Evolutionary conservation across 2,888 invertebrate genomes (phyloP).

Genomic region (Trachelus iudaicus): DNA sequence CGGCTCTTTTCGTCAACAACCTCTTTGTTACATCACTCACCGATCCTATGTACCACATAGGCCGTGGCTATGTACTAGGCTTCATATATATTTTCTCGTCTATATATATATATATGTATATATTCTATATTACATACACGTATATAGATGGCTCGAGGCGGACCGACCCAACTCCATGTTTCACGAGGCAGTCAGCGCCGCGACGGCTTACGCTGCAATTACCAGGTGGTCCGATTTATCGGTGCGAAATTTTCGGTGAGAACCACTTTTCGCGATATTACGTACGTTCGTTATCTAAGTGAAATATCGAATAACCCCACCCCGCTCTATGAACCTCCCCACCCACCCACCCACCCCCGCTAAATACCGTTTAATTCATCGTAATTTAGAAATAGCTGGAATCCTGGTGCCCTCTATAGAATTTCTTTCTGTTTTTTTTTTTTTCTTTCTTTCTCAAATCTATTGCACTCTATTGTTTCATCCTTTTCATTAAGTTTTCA

Average conservation of each 20-base stretch:
- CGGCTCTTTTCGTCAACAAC: conserved; percentile 47
- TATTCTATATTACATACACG: background rate
- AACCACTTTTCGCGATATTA: background rate
- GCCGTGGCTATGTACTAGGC: conserved; percentile 4
- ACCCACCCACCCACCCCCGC: background rate
- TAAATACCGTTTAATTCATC: background rate
- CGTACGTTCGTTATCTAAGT: background rate
- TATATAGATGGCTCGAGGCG: background rate
- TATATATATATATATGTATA: background rate
- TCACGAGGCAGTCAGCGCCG: background rate
- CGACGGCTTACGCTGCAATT: background rate
- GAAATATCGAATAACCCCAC: background rate
- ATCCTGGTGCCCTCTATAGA: background rate
- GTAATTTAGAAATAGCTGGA: background rate
- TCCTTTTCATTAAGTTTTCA: background rate
- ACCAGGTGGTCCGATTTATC: background rate
- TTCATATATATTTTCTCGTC: background rate
- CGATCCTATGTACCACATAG: conserved; percentile 47
- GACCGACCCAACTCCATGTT: background rate
- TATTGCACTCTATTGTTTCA: background rate
- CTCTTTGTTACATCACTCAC: conserved; percentile 62
- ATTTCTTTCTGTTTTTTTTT: too few relatives aligned
- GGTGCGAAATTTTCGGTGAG: background rate
- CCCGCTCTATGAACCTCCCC: background rate
- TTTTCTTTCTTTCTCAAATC: background rate